These are phyloP conservation scores for Margarornis squamiger DNA, from an alignment of 2,797 vertebrate species.

Conservation along the genomic window DNA sequence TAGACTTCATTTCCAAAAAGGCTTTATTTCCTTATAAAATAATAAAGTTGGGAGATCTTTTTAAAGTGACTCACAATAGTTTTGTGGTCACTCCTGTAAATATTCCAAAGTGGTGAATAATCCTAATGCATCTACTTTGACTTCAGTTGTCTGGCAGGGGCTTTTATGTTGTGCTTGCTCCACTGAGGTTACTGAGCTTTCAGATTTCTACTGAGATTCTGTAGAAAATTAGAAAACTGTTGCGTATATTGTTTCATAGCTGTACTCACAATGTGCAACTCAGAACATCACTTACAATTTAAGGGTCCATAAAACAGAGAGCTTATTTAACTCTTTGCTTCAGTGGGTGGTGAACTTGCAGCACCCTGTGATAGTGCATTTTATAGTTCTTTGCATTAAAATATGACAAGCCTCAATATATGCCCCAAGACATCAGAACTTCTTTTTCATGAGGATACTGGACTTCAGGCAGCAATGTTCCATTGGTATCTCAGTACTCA, in stretches of 20 bases:
- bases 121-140: conserved; percentile 45
- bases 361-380: background rate
- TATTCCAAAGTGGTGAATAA: conserved; percentile 52
- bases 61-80: background rate
- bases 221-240: conserved; percentile 45
- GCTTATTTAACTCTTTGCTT: conserved; percentile 69
- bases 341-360: background rate
- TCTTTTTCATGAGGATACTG: background rate
- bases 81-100: background rate
- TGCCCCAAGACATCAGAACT: background rate
- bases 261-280: conserved; percentile 21
- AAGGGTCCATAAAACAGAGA: conserved; percentile 66
- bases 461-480: background rate
- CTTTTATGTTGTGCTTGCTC: conserved; percentile 61
- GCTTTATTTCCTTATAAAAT: conserved; percentile 31
- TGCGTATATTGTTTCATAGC: conserved; percentile 55
- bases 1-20: background rate
- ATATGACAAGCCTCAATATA: background rate
- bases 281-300: conserved; percentile 66
- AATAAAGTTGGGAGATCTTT: conserved; percentile 1
- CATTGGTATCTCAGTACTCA: background rate
- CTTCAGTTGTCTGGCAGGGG: conserved; percentile 17
- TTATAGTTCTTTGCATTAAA: conserved; percentile 30
- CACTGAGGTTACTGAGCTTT: conserved; percentile 59
- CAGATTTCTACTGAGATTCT: conserved; percentile 53